phyloP scores from a whole-genome alignment of 2,797 vertebrate species.

The Propithecus perrieri region DNA sequence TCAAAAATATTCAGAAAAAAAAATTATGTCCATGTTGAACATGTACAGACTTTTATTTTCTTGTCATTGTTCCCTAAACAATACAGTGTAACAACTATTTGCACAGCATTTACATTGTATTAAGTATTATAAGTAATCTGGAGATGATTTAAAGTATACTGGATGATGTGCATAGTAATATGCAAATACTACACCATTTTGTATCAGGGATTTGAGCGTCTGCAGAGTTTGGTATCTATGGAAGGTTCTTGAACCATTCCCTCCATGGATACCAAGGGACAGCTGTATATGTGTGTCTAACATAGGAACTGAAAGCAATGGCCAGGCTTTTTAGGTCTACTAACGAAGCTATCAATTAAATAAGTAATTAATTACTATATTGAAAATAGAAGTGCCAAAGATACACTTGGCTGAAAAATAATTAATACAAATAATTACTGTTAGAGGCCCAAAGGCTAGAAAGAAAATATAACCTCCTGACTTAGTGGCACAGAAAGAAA shows the following conservation, averaged over 20 bases:
- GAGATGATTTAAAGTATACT: background rate
- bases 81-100: background rate
- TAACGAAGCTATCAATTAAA: slow-evolving; percentile 4
- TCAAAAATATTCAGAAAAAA: background rate
- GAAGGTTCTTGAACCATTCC: background rate
- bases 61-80: background rate
- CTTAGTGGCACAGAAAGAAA: slow-evolving; percentile 33
- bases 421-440: slow-evolving; percentile 43
- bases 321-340: slow-evolving; percentile 14
- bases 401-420: slow-evolving; percentile 29
- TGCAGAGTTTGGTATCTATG: background rate
- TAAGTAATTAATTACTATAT: slow-evolving; percentile 25
- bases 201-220: background rate
- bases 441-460: background rate
- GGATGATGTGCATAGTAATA: background rate
- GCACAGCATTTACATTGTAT: background rate
- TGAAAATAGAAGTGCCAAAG: slow-evolving; percentile 47
- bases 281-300: background rate
- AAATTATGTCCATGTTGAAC: background rate
- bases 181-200: background rate
- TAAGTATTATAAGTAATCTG: background rate
- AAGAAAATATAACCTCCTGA: background rate
- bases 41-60: background rate
- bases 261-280: background rate
- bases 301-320: background rate